phyloP scores from a whole-genome alignment of 2,797 vertebrate genomes.

The Syngnathus acus region DNA sequence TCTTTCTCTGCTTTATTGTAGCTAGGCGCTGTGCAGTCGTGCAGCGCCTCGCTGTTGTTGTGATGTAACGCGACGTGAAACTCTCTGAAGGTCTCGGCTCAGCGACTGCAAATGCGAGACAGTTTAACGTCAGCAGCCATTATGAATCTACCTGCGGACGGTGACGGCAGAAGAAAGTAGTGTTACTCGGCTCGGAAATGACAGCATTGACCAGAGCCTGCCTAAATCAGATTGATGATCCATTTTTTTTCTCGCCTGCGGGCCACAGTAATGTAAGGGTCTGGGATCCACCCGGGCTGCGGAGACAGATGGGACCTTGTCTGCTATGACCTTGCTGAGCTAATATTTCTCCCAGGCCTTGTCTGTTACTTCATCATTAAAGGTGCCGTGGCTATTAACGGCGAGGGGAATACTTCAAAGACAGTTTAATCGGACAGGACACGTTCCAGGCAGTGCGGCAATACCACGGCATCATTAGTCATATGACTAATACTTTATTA shows the following conservation, averaged over 20 bases:
- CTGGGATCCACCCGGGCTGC: conserved; percentile 52
- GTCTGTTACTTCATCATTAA: conserved; percentile 66
- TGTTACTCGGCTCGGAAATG: conserved; percentile 53
- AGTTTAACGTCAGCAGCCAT: conserved; percentile 41
- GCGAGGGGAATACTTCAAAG: conserved; percentile 55
- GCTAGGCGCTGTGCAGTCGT: conserved; percentile 16
- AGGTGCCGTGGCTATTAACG: conserved; percentile 59
- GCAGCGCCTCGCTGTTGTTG: conserved; percentile 10
- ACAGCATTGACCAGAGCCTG: conserved; percentile 48
- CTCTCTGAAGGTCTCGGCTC: conserved; percentile 37
- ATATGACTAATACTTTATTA: background rate
- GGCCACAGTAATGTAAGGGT: conserved; percentile 61
- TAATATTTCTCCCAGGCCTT: conserved; percentile 63
- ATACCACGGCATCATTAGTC: background rate
- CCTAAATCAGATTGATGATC: conserved; percentile 71
- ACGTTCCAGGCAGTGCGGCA: conserved; percentile 19
- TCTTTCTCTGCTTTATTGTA: conserved; percentile 35
- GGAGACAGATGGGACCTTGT: conserved; percentile 72
- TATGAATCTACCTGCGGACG: conserved; percentile 53
- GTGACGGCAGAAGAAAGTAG: conserved; percentile 42
- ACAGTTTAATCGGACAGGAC: conserved; percentile 52
- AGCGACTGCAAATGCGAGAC: conserved; percentile 29
- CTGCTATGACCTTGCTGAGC: conserved; percentile 68
- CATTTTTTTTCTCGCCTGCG: conserved; percentile 57
- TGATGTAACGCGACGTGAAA: conserved; percentile 48